Conservation (phyloP, 1,140 invertebrate genomes). For the Hylaeus volcanicus region DNA sequence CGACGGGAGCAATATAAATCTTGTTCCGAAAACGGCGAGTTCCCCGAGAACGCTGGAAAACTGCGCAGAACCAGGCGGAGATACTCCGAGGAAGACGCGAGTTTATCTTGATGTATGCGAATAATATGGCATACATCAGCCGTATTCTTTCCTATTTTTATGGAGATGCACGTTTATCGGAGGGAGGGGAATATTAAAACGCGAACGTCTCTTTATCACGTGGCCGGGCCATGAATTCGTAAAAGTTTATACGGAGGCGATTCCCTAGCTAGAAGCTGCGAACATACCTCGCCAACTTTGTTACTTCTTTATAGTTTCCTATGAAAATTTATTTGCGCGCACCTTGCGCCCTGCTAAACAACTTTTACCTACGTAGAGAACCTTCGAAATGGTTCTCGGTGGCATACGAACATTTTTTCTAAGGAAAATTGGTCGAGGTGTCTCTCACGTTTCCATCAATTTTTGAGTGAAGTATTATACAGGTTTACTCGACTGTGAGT, state of each 20-base stretch:
- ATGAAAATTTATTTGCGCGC: too few relatives aligned
- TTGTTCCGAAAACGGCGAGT: constrained; percentile 35
- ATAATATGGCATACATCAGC: constrained; percentile 52
- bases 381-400: too few relatives aligned
- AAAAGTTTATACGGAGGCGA: not conserved
- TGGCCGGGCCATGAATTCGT: constrained; percentile 6
- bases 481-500: too few relatives aligned
- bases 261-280: too few relatives aligned
- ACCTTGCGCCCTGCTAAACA: too few relatives aligned
- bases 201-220: constrained; percentile 38
- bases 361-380: too few relatives aligned
- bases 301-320: too few relatives aligned
- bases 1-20: constrained; percentile 24
- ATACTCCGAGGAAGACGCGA: not conserved
- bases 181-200: constrained; percentile 36
- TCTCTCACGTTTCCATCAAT: too few relatives aligned
- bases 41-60: constrained; percentile 13
- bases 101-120: constrained; percentile 54
- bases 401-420: too few relatives aligned
- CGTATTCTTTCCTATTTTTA: constrained; percentile 49
- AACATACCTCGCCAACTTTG: too few relatives aligned
- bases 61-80: not conserved
- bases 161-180: constrained; percentile 48
- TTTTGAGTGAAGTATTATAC: too few relatives aligned
- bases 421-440: too few relatives aligned